phyloP scores from a whole-genome alignment of 2,888 invertebrate species.

The Anarsia innoxiella region DNA sequence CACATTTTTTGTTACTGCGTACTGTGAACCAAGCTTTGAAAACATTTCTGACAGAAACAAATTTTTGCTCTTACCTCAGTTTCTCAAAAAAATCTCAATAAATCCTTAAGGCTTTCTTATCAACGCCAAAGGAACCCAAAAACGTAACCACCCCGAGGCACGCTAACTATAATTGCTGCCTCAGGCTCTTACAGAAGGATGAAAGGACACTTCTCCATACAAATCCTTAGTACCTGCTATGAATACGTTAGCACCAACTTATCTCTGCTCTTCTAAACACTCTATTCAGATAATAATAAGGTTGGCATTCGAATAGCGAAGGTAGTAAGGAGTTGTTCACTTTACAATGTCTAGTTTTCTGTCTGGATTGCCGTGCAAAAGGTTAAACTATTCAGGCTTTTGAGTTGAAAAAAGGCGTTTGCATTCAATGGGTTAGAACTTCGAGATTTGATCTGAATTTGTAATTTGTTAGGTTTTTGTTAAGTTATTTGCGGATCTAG shows the following conservation, averaged over 20 bases:
- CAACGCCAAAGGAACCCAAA: slow-evolving; percentile 31
- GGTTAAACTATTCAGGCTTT: slow-evolving; percentile 42
- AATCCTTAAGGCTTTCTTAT: too few relatives aligned
- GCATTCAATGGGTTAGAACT: background rate
- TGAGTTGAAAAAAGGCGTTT: slow-evolving; percentile 22
- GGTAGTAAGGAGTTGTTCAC: background rate
- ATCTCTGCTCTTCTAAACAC: slow-evolving; percentile 11
- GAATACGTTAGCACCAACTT: slow-evolving; percentile 33
- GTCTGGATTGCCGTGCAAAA: slow-evolving; percentile 49
- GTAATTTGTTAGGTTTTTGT: too few relatives aligned
- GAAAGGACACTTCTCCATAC: slow-evolving; percentile 31
- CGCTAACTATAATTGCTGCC: slow-evolving; percentile 68
- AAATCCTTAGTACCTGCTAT: slow-evolving; percentile 44
- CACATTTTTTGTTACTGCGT: too few relatives aligned
- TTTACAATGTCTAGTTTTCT: slow-evolving; percentile 49
- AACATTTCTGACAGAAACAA: too few relatives aligned
- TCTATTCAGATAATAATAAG: slow-evolving; percentile 1
- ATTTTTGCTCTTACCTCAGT: too few relatives aligned
- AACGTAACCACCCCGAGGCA: slow-evolving; percentile 49
- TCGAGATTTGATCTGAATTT: slow-evolving; percentile 4
- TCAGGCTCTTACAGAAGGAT: slow-evolving; percentile 28
- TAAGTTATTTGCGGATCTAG: too few relatives aligned
- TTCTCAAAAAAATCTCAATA: too few relatives aligned
- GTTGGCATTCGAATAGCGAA: background rate
- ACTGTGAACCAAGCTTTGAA: too few relatives aligned